Percentiles rank a stretch among this genome's conserved stretches.
These are phyloP conservation scores for Megathymus violae DNA, from an alignment of 1,140 invertebrate genomes.

Conservation along the genomic window DNA sequence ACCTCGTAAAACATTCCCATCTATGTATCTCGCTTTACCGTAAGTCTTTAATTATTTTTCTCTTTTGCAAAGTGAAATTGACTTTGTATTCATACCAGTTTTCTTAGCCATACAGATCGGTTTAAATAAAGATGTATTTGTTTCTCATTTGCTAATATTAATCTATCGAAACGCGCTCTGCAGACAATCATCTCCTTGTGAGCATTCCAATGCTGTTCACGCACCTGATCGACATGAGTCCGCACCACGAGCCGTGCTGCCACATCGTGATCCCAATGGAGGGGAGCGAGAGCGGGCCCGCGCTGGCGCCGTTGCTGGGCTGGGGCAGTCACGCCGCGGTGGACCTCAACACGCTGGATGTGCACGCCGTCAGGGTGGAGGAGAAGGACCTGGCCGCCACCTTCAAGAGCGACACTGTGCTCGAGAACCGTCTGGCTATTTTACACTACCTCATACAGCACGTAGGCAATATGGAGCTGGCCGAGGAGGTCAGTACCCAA, in stretches of 20 bases:
- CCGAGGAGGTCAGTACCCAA: slow-evolving; percentile 86
- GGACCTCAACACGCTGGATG: slow-evolving; percentile 88
- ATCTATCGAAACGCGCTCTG: slow-evolving; percentile 25
- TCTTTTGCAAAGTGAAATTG: too few relatives aligned
- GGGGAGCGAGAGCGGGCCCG: slow-evolving; percentile 84
- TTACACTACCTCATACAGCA: slow-evolving; percentile 92
- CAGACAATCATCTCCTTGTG: slow-evolving; percentile 90
- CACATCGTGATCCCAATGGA: slow-evolving; percentile 89
- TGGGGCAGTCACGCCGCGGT: slow-evolving; percentile 84
- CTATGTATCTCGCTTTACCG: too few relatives aligned
- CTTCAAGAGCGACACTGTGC: slow-evolving; percentile 86
- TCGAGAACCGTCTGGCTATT: slow-evolving; percentile 89
- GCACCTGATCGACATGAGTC: slow-evolving; percentile 91
- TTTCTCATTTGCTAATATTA: too few relatives aligned
- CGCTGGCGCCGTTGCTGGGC: slow-evolving; percentile 86
- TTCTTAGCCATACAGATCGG: too few relatives aligned
- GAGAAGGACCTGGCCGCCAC: slow-evolving; percentile 86
- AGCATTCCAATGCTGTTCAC: slow-evolving; percentile 91
- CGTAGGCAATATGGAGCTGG: slow-evolving; percentile 87
- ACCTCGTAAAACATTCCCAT: too few relatives aligned
- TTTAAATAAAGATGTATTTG: too few relatives aligned
- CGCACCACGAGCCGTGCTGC: slow-evolving; percentile 91
- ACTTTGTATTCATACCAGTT: slow-evolving; percentile 7
- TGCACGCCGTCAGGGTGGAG: slow-evolving; percentile 87
- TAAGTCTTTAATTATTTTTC: too few relatives aligned